These are phyloP conservation scores for Gobiocypris rarus DNA, from an alignment of 2,113 vertebrate genomes.

Conservation along the genomic window DNA sequence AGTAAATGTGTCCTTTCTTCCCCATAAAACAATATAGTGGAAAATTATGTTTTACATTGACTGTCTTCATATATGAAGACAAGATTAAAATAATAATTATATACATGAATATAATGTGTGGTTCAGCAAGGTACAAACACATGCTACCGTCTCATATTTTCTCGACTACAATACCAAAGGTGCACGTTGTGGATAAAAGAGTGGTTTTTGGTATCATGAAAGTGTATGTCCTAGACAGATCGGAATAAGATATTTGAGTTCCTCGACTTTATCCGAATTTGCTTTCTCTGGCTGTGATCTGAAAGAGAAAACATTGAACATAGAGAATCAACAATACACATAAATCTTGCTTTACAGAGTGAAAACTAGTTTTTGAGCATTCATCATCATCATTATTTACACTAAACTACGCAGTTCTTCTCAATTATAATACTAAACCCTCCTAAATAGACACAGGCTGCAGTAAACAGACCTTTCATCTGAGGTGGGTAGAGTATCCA, in stretches of 20 bases:
- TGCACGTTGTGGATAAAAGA: slow-evolving; percentile 18
- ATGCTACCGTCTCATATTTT: background rate
- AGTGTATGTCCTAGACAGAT: slow-evolving; percentile 44
- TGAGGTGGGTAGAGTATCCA: too few relatives aligned
- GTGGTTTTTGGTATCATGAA: slow-evolving; percentile 18
- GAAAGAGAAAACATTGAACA: slow-evolving; percentile 37
- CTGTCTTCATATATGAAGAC: background rate
- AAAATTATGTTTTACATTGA: background rate
- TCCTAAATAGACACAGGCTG: slow-evolving; percentile 29
- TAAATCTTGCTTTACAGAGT: background rate
- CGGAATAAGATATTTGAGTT: slow-evolving; percentile 59
- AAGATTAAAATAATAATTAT: slow-evolving; percentile 11
- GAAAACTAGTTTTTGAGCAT: too few relatives aligned
- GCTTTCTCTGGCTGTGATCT: slow-evolving; percentile 43
- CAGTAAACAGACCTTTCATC: background rate
- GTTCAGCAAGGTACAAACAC: background rate
- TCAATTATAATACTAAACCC: background rate
- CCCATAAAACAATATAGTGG: background rate
- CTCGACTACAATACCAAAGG: background rate
- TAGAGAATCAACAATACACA: background rate
- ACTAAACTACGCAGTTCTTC: background rate
- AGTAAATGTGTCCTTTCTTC: background rate
- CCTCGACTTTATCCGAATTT: slow-evolving; percentile 73
- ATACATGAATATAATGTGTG: background rate
- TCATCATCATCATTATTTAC: background rate